Base-by-base conservation (phyloP, 2,113 vertebrate genomes). In the Forbesichthys papilliferus region DNA sequence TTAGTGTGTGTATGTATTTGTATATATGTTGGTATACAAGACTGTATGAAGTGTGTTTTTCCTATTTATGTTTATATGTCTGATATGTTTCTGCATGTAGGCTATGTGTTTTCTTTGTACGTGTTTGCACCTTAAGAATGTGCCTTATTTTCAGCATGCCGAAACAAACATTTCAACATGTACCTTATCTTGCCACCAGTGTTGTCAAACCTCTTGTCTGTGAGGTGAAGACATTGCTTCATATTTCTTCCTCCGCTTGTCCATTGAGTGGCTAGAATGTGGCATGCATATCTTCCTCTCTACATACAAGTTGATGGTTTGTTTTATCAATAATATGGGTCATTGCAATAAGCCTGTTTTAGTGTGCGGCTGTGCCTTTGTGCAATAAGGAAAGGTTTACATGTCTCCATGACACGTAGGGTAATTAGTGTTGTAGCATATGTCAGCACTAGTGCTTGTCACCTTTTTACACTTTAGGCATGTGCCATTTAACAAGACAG, bases 321-420 rank as follows among this genome's bases (percentile, higher is more conserved):
- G 53, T 18, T 18, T 42, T 55, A 6, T 18, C 53, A 55, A 16
- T 55, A 55, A 55, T 55, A 16, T n/a, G 9, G 53, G 53, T 55
- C 53, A 55, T 5, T 55, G 53, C 53, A 55, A 18, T 55, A 9
- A 55, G 9, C n/a, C 20, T 65, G 27, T 66, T 54, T 46, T 54
- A 59, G 47, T 51, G 54, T 72, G 49, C 33, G 60, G 27, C 36
- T 54, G 49, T 53, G 33, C 52, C 48, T 18, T 9, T 63, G 68
- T 70, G 56, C 27, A 27, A 58, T 58, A 58, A 58, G 56, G 1
- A 33, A 12, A 27, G 16, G n/a, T 18, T 10, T 54, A 3, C 9
- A 27, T 16, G 27, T 27, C 27, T 34, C 10, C 20, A 12, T 34
- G 18, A 12, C 56, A 58, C 56, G 6, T 58, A 34, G 56, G 56